Evolutionary conservation across 2,888 invertebrate genomes (phyloP), one percentile per base, ranked within the genome.

Genomic region (Polymixis flavicincta): DNA sequence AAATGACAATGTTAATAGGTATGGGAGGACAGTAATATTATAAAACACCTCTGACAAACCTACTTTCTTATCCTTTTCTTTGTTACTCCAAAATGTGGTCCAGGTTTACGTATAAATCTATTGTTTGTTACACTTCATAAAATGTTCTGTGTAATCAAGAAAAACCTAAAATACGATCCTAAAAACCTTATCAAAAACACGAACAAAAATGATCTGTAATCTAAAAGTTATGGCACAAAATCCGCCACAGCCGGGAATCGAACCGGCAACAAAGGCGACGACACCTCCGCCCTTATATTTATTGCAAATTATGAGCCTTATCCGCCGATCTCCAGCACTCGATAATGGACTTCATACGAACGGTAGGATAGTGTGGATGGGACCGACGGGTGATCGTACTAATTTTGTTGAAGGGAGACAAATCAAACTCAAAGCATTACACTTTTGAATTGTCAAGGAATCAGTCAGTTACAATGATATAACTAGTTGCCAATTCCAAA

Each of bases 241-340:
- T 84, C 79, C 84, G 84, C 82, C 85, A 79, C 85, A 80, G 82
- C 86, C 83, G 86, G 85, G 85, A 85, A 86, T 87, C 88, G 89
- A 90, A 90, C 89, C 85, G 86, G 89, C 89, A 89, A 92, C 92
- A 91, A 91, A 89, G 90, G 89, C 88, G 89, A 88, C 90, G 93
- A 92, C 94, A 93, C 92, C 93, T 93, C 93, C 92, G 90, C 93
- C 92, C 92, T 94, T 94, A 94, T 95, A 96, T 96, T 95, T 95
- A 96, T 95, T 95, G 95, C 95, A 96, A 96, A 96, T 96, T 95
- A 96, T 96, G 92, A 90, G 89, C 91, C 92, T 92, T 95, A 95
- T 95, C 95, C 86, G 88, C 84, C 92, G 93, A 95, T 95, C 95
- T 93, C 89, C 91, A 92, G 89, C 92, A 91, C 92, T 91, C 94